Percentiles rank a stretch among this genome's conserved stretches.
These are phyloP conservation scores for Chloroclysta siterata DNA, from an alignment of 2,888 invertebrate genomes.

Conservation along the genomic window DNA sequence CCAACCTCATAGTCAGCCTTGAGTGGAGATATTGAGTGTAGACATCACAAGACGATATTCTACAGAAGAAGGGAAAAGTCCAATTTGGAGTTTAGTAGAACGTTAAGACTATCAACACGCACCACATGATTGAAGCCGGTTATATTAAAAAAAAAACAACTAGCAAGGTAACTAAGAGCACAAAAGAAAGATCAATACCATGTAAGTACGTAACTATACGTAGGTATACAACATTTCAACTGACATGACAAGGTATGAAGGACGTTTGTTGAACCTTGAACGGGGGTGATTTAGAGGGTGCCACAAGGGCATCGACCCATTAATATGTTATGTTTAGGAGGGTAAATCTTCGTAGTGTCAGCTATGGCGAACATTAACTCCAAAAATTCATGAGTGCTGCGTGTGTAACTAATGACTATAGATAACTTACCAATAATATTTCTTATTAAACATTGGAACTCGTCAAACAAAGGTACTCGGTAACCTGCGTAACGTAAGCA, in stretches of 20 bases:
- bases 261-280: conserved; percentile 66
- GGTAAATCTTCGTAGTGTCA: conserved; percentile 27
- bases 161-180: conserved; percentile 10
- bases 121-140: background rate
- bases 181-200: conserved; percentile 8
- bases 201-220: conserved; percentile 5
- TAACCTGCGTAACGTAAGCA: background rate
- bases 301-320: conserved; percentile 47
- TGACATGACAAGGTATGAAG: conserved; percentile 62
- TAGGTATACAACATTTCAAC: conserved; percentile 44
- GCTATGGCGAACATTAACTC: conserved; percentile 1
- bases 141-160: background rate
- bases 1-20: no score
- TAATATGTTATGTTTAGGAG: conserved; percentile 33
- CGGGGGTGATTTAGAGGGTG: conserved; percentile 41
- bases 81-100: no score
- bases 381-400: background rate
- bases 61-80: no score
- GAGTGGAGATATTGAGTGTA: no score
- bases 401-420: background rate
- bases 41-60: no score
- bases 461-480: background rate
- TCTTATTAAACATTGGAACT: background rate
- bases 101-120: no score
- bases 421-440: background rate